Conservation (phyloP, 2,888 invertebrate species). For the Taenaris catops region DNA sequence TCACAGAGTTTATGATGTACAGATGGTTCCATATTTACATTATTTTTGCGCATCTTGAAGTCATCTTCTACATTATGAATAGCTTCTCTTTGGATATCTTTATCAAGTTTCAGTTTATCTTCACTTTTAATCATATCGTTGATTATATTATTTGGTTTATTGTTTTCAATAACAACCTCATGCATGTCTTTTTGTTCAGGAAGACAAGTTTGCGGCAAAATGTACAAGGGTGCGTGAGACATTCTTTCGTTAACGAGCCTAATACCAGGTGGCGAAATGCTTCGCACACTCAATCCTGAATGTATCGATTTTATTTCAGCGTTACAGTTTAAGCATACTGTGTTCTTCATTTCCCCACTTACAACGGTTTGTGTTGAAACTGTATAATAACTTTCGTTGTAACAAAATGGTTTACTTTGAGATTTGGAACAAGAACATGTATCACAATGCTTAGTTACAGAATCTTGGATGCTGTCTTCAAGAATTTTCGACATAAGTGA, state of each 20-base stretch:
- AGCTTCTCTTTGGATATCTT: conserved; percentile 33
- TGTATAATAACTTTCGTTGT: conserved; percentile 77
- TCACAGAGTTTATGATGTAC: conserved; percentile 83
- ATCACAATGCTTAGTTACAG: conserved; percentile 89
- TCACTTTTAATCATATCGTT: conserved; percentile 38
- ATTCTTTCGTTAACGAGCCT: conserved; percentile 53
- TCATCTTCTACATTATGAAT: conserved; percentile 39
- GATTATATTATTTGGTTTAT: conserved; percentile 33
- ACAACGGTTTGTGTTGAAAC: conserved; percentile 82
- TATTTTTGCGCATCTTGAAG: conserved; percentile 41
- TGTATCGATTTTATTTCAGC: conserved; percentile 69
- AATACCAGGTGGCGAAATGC: conserved; percentile 54
- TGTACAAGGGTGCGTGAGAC: conserved; percentile 47
- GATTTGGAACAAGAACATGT: conserved; percentile 87
- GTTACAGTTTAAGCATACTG: conserved; percentile 82
- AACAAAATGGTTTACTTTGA: conserved; percentile 71
- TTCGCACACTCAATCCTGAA: conserved; percentile 62
- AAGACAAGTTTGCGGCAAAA: conserved; percentile 42
- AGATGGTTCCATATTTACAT: conserved; percentile 60
- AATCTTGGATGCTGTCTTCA: conserved; percentile 91
- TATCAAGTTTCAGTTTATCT: conserved; percentile 35
- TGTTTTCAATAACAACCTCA: conserved; percentile 29
- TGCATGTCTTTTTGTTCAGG: conserved; percentile 19
- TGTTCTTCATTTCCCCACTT: conserved; percentile 69
- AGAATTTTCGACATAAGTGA: conserved; percentile 95